Evolutionary conservation across 2,797 vertebrate genomes (phyloP).

Genomic region (Morus bassanus): DNA sequence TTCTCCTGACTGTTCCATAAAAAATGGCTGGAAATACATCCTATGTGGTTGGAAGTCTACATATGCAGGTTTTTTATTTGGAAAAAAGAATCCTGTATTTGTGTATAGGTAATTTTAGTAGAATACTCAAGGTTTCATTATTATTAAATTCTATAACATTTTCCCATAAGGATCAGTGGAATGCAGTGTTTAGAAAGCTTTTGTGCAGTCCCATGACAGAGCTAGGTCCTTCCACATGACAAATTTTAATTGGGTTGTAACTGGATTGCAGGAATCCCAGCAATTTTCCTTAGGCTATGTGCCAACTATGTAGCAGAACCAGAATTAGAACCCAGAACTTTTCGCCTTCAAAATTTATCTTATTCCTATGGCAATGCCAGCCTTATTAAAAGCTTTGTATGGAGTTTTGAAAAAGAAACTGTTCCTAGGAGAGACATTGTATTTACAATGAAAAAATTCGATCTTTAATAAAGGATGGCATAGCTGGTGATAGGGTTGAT

Average conservation of each 20-base stretch:
- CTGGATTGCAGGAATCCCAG: not conserved
- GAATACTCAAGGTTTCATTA: not conserved
- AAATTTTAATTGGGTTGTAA: slow-evolving; percentile 55
- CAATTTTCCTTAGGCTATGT: not conserved
- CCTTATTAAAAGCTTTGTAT: not conserved
- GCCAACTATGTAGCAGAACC: not conserved
- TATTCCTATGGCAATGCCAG: not conserved
- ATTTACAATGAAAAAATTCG: not conserved
- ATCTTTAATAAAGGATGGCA: not conserved
- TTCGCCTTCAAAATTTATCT: not conserved
- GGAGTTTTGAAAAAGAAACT: not conserved
- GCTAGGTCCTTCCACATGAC: slow-evolving; percentile 34
- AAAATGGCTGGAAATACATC: not conserved
- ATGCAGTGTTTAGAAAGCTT: not conserved
- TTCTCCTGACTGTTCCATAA: not conserved
- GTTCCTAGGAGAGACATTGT: not conserved
- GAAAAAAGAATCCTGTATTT: not conserved
- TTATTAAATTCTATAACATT: not conserved
- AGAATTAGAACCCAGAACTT: not conserved
- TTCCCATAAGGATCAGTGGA: not conserved
- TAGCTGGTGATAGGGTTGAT: not conserved
- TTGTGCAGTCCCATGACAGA: not conserved
- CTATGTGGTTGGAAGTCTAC: not conserved
- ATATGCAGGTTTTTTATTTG: not conserved
- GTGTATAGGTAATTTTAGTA: not conserved